Evolutionary conservation across 2,113 vertebrate genomes (phyloP).

Genomic region (Festucalex cinctus): DNA sequence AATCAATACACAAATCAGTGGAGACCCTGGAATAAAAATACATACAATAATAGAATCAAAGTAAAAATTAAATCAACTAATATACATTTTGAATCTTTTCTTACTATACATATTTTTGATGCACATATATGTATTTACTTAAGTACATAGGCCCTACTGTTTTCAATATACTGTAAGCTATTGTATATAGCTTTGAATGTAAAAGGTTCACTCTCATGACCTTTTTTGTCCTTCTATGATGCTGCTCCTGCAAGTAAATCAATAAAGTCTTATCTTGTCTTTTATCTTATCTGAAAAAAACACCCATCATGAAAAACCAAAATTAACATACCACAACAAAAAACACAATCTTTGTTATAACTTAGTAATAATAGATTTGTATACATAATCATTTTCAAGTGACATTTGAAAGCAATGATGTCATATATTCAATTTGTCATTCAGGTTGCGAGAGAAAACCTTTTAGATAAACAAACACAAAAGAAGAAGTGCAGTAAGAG

Average conservation of each 20-base stretch:
- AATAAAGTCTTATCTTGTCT: neutral
- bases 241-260: neutral
- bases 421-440: neutral
- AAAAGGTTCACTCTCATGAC: neutral
- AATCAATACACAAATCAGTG: neutral
- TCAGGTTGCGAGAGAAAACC: neutral
- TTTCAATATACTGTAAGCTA: neutral
- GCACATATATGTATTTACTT: neutral
- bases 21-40: neutral
- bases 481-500: neutral
- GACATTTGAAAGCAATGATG: neutral
- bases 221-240: constrained; percentile 1
- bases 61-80: neutral
- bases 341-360: neutral
- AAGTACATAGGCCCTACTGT: neutral
- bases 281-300: neutral
- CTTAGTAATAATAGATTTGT: neutral
- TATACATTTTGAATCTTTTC: neutral
- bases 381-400: neutral
- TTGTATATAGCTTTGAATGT: neutral
- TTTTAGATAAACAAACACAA: neutral
- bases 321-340: neutral
- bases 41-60: neutral
- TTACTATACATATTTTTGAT: neutral
- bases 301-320: neutral